These are phyloP conservation scores for Hylia prasina DNA, from an alignment of 2,113 vertebrate genomes.

Conservation along the genomic window DNA sequence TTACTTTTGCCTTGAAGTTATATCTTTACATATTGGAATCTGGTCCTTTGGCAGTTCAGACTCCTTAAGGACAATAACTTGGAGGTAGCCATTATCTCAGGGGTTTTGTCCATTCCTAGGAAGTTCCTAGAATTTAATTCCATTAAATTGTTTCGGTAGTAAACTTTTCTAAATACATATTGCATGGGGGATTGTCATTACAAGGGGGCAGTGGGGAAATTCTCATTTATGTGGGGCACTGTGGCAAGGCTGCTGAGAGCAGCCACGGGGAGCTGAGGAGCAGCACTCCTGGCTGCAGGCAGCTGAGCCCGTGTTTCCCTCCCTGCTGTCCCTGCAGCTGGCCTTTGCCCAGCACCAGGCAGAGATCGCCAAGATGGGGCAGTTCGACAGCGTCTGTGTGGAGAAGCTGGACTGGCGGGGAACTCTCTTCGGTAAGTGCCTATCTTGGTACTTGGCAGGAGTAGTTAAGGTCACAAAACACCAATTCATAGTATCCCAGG, in stretches of 20 bases:
- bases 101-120: not conserved
- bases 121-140: not conserved
- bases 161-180: not conserved
- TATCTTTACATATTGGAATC: not conserved
- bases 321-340: slow-evolving; percentile 60
- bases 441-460: not conserved
- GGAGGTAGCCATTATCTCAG: not conserved
- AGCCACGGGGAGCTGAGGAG: fast-evolving
- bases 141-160: not conserved
- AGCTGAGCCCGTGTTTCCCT: fast-evolving
- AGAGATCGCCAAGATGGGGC: slow-evolving; percentile 79
- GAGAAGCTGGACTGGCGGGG: slow-evolving; percentile 82
- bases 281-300: not conserved
- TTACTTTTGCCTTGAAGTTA: not conserved
- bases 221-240: fast-evolving
- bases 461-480: not conserved
- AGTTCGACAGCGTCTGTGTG: slow-evolving; percentile 31
- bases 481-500: fast-evolving
- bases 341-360: slow-evolving; percentile 89
- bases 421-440: slow-evolving; percentile 76
- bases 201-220: not conserved
- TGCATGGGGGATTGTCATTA: too few relatives aligned
- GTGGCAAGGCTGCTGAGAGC: not conserved
- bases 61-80: not conserved
- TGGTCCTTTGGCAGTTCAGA: not conserved